Conservation (phyloP, 2,113 vertebrate genomes). For the Myotis davidii region DNA sequence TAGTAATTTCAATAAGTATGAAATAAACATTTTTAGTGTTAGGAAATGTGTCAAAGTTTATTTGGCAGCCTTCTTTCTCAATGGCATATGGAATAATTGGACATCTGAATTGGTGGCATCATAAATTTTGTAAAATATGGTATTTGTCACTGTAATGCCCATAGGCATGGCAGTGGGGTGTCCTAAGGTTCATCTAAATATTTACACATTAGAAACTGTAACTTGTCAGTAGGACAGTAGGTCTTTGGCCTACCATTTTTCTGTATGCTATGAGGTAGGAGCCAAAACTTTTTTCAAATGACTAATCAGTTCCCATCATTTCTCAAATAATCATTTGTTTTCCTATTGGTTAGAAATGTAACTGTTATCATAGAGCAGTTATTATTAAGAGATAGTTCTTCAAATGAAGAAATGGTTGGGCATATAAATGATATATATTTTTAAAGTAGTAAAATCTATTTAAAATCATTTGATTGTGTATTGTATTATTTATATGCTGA, state of each 20-base stretch:
- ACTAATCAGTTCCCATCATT: neutral
- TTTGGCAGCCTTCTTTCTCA: conserved; percentile 29
- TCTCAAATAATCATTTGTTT: conserved; percentile 2
- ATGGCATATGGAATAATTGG: neutral
- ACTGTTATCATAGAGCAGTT: conserved; percentile 12
- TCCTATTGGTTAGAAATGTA: neutral
- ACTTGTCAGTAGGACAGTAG: neutral
- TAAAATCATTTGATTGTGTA: neutral
- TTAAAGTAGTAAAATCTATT: conserved; percentile 26
- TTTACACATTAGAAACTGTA: neutral
- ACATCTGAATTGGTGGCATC: neutral
- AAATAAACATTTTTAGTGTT: neutral
- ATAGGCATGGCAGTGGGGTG: neutral
- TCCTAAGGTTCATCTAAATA: neutral
- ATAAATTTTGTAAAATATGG: neutral
- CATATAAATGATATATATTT: neutral
- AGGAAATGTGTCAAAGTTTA: neutral
- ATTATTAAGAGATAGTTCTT: conserved; percentile 17
- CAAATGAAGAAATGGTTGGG: conserved; percentile 11
- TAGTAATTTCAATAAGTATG: neutral
- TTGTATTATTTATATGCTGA: conserved; percentile 22
- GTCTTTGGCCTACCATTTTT: conserved; percentile 44
- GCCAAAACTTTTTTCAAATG: neutral
- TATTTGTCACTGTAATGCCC: neutral
- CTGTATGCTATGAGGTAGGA: neutral